These are phyloP conservation scores for Dryoscopus gambensis DNA, from an alignment of 2,113 vertebrate species.

Conservation along the genomic window DNA sequence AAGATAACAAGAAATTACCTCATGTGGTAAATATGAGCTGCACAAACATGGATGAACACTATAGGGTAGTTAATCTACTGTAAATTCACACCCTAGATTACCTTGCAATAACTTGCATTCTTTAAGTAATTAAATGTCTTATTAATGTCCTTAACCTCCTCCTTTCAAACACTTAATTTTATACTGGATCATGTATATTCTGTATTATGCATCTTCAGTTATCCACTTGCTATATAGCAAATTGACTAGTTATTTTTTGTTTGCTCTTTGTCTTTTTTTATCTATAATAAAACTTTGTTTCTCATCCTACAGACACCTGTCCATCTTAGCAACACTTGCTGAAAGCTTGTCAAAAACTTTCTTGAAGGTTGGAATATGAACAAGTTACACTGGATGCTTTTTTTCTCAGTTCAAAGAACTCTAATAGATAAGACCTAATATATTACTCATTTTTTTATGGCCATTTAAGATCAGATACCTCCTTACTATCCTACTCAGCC, in stretches of 20 bases:
- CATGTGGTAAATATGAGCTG: not conserved
- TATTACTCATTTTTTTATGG: not conserved
- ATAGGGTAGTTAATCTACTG: not conserved
- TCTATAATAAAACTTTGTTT: not conserved
- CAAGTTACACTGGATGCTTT: not conserved
- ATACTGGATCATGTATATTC: not conserved
- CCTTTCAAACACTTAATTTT: not conserved
- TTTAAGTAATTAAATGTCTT: not conserved
- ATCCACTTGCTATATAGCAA: not conserved
- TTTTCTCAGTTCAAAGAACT: not conserved
- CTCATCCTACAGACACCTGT: not conserved
- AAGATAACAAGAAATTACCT: not conserved
- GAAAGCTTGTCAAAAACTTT: not conserved
- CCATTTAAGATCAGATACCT: not conserved
- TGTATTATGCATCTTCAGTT: not conserved
- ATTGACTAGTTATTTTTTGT: not conserved
- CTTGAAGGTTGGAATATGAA: not conserved
- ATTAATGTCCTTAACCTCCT: not conserved
- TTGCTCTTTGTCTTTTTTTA: not conserved
- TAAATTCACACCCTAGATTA: not conserved
- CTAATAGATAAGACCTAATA: not conserved
- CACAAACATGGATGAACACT: not conserved
- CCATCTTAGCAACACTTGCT: not conserved
- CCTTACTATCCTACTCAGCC: not conserved
- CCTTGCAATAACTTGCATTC: not conserved